Conservation (phyloP, 1,140 invertebrate genomes). For the Drosophila arizonae region DNA sequence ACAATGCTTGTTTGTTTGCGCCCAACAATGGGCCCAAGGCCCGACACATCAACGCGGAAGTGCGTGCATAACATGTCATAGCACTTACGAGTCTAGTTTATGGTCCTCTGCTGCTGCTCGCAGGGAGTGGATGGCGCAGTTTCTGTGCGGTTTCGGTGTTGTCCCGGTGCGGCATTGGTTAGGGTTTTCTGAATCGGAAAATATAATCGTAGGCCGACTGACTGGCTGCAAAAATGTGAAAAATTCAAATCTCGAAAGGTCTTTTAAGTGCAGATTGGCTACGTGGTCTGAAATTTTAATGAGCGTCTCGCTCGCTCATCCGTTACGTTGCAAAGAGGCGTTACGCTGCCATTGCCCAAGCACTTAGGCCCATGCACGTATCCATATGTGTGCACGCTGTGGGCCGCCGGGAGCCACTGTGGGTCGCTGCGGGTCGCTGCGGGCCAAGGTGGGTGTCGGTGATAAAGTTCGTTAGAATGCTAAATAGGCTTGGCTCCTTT, state of each 20-base stretch:
- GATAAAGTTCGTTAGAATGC: conserved; percentile 67
- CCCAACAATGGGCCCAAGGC: conserved; percentile 25
- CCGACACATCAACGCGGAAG: conserved; percentile 29
- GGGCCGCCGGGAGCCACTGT: not conserved
- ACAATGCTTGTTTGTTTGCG: conserved; percentile 69
- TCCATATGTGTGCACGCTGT: conserved; percentile 5
- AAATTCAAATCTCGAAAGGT: conserved; percentile 78
- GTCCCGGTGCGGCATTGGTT: not conserved
- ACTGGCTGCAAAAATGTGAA: conserved; percentile 66
- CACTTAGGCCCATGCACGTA: conserved; percentile 55
- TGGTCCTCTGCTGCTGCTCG: conserved; percentile 3
- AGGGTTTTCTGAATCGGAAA: conserved; percentile 13
- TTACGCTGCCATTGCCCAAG: conserved; percentile 20
- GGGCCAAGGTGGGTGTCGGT: conserved; percentile 30
- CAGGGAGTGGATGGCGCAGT: conserved; percentile 3
- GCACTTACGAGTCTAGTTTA: conserved; percentile 50
- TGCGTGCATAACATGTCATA: conserved; percentile 63
- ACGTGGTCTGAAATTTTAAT: conserved; percentile 78
- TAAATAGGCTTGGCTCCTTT: conserved; percentile 54
- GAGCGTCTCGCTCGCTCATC: conserved; percentile 48
- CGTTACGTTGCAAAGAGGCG: conserved; percentile 33
- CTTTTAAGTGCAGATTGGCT: conserved; percentile 76
- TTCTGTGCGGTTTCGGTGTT: conserved; percentile 18
- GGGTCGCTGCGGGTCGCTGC: not conserved
- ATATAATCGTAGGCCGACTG: conserved; percentile 31